These are phyloP conservation scores for Metellina segmentata DNA, from an alignment of 2,888 invertebrate genomes.

Conservation along the genomic window DNA sequence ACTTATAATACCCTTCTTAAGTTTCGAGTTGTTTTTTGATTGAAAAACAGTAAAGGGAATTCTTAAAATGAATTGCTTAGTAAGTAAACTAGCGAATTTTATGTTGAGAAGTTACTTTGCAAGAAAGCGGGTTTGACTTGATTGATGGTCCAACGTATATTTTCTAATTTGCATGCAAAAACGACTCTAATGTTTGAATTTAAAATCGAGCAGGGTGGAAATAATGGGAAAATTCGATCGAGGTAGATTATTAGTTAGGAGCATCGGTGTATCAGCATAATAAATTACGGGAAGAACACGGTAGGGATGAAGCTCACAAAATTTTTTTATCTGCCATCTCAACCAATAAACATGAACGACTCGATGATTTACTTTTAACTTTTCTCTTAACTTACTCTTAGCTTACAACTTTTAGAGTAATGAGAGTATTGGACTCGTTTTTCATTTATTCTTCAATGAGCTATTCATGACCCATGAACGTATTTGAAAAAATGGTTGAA, in stretches of 20 bases:
- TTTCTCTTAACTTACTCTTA: no score
- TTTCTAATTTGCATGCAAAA: conserved; percentile 46
- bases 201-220: conserved; percentile 34
- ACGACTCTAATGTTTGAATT: conserved; percentile 24
- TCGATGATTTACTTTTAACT: background rate
- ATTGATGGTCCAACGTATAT: conserved; percentile 9
- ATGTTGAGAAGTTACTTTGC: conserved; percentile 5
- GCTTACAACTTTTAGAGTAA: background rate
- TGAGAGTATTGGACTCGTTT: background rate
- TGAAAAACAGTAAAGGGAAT: conserved; percentile 24
- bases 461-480: background rate
- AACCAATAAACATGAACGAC: conserved; percentile 8
- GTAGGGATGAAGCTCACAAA: background rate
- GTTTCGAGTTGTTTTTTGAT: conserved; percentile 26
- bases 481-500: background rate
- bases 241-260: conserved; percentile 20
- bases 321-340: conserved; percentile 6
- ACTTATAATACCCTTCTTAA: background rate
- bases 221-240: conserved; percentile 20
- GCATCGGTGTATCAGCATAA: background rate
- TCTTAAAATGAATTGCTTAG: conserved; percentile 16
- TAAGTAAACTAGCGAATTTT: conserved; percentile 16
- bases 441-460: background rate
- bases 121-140: conserved; percentile 6
- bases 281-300: background rate